Base-by-base conservation (phyloP, 2,888 invertebrate species). In the Heliconius hortense region DNA sequence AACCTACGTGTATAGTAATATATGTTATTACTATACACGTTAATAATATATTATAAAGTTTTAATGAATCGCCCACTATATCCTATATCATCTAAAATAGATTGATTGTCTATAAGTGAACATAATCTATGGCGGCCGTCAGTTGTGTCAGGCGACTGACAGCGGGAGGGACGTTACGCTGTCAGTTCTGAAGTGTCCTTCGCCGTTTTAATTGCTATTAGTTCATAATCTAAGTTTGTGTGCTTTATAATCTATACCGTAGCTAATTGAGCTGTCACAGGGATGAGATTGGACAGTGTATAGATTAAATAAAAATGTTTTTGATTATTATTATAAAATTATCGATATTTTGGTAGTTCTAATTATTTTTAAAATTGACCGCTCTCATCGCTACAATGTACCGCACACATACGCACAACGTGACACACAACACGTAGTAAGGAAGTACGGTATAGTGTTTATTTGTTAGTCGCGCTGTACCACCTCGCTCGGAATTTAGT, bases 231-330 rank as follows among this genome's bases (percentile, higher is more conserved):
- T 60, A 71, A 71, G 39, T 71, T 71, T 60, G 59, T 60, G 26
- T 71, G 60, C 39, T 35, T 39, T 43, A 56, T 69, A 59, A 62
- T 71, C 62, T 71, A 10, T 43, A 13, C 21, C 43, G 60, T 11
- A 39, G 59, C 70, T 75, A 70, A 75, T 75, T 56, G 64, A 75
- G 56, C 64, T 75, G 70, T 71, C 74, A 70, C 11, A 26, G 4
- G 8, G 39, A 71, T 39, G 43, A 62, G 43, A 62, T 71, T 15
- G 60, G 43, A 26, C 60, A 21, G 60, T 28, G 21, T 60, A 26
- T 4, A 59, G 59, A 60, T 59, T 39, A 59, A 35, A 26, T 39
- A 24, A 24, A 39, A 48, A 39, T 24, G 18, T 24, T 18, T 15
- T 13, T 35, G 5, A 4, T 35, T 26, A 71, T 31, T 3, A 69